Conservation (phyloP, 2,888 invertebrate species). For the Alloplasta piceator region DNA sequence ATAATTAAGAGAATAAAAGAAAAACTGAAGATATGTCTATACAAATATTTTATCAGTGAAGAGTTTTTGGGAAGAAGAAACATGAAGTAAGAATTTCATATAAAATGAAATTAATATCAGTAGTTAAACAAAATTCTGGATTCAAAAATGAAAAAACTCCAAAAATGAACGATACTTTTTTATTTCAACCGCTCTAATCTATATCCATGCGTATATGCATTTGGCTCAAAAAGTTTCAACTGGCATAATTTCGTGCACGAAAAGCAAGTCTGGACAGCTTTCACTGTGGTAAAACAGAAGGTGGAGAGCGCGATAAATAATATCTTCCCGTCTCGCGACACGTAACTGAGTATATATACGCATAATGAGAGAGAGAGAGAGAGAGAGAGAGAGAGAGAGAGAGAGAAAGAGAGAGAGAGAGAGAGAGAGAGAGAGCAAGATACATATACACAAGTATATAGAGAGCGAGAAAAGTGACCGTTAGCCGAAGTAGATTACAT, state of each 20-base stretch:
- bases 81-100: too few relatives aligned
- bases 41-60: too few relatives aligned
- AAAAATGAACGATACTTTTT: too few relatives aligned
- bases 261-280: constrained; percentile 49
- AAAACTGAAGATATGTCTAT: too few relatives aligned
- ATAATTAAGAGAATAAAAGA: too few relatives aligned
- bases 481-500: constrained; percentile 55
- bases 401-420: constrained; percentile 15
- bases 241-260: constrained; percentile 27
- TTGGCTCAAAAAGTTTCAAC: constrained; percentile 2
- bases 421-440: constrained; percentile 7
- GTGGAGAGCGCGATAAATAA: constrained; percentile 45
- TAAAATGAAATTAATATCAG: too few relatives aligned
- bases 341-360: constrained; percentile 32
- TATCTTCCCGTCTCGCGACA: constrained; percentile 48
- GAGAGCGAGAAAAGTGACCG: constrained; percentile 27
- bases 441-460: neutral
- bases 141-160: too few relatives aligned
- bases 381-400: constrained; percentile 24
- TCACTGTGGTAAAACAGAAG: constrained; percentile 52
- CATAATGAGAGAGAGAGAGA: constrained; percentile 18
- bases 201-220: too few relatives aligned
- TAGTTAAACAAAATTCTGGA: too few relatives aligned
- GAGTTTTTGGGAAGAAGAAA: too few relatives aligned
- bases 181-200: too few relatives aligned